phyloP scores from a whole-genome alignment of 2,113 vertebrate genomes.

The Hippocampus comes region DNA sequence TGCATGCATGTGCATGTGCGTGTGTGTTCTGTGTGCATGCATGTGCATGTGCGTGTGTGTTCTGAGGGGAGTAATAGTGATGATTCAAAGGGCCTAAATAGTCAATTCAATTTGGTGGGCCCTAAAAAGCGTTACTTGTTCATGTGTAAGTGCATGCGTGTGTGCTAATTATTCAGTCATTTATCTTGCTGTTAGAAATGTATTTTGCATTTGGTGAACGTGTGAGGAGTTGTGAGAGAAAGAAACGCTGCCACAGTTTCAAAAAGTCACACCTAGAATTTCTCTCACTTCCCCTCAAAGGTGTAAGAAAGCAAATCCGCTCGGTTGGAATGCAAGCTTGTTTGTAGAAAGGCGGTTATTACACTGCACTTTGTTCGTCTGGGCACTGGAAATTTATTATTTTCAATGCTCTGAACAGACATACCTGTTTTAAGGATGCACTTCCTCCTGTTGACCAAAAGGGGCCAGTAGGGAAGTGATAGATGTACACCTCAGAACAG shows the following conservation, averaged over 20 bases:
- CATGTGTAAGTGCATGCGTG: neutral
- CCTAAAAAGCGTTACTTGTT: too few relatives aligned
- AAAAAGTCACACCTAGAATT: constrained; percentile 30
- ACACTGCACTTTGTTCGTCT: neutral
- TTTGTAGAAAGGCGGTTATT: too few relatives aligned
- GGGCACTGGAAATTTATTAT: neutral
- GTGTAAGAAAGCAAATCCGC: constrained; percentile 42
- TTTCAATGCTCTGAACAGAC: neutral
- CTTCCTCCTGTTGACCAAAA: constrained; percentile 11
- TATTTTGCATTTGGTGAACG: neutral
- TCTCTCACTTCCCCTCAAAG: constrained; percentile 18
- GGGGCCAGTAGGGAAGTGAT: constrained; percentile 9
- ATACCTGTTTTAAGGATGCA: constrained; percentile 1
- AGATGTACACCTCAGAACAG: constrained; percentile 1
- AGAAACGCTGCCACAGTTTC: neutral
- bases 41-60: neutral
- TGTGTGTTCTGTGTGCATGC: too few relatives aligned
- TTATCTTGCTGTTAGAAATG: neutral
- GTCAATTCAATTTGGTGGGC: too few relatives aligned
- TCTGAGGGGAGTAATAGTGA: too few relatives aligned
- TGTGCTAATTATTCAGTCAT: neutral
- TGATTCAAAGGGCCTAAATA: too few relatives aligned
- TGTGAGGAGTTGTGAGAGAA: neutral
- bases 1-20: neutral
- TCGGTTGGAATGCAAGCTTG: neutral